Evolutionary conservation across 2,888 invertebrate species (phyloP).

Genomic region (Hypolimnas misippus): DNA sequence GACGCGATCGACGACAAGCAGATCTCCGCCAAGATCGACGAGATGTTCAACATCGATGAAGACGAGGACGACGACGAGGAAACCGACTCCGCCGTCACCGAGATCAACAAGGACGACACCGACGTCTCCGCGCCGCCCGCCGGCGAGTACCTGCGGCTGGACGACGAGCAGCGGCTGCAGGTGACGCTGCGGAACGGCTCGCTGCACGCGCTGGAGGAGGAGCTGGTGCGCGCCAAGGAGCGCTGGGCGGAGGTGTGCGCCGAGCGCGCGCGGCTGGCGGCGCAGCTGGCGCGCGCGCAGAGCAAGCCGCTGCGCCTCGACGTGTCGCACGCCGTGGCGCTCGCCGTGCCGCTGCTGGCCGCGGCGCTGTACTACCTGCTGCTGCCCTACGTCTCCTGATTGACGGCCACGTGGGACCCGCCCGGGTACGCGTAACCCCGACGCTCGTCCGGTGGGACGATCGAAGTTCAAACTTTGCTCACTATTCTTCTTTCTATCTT

Average conservation of each 20-base stretch:
- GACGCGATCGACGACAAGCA: conserved; percentile 60
- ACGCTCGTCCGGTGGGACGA: conserved; percentile 34
- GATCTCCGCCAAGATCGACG: conserved; percentile 76
- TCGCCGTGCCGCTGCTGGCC: conserved; percentile 83
- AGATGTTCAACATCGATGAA: conserved; percentile 75
- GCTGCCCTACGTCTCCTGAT: conserved; percentile 85
- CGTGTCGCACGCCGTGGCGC: conserved; percentile 83
- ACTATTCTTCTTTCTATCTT: conserved; percentile 37
- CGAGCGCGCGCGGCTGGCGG: conserved; percentile 85
- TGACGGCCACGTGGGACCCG: conserved; percentile 84
- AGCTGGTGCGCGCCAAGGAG: conserved; percentile 89
- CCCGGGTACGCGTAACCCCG: conserved; percentile 73
- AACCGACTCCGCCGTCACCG: conserved; percentile 69
- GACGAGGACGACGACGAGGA: conserved; percentile 77
- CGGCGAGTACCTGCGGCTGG: conserved; percentile 59
- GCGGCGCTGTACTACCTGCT: conserved; percentile 85
- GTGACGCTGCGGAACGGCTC: conserved; percentile 78
- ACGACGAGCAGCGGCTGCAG: conserved; percentile 57
- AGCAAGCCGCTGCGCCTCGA: conserved; percentile 82
- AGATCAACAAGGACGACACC: conserved; percentile 58
- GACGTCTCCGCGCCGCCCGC: conserved; percentile 23
- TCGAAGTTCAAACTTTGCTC: conserved; percentile 43
- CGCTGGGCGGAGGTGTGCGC: conserved; percentile 87
- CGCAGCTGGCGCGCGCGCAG: conserved; percentile 84
- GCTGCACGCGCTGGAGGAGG: conserved; percentile 87